Conservation (phyloP, 2,797 vertebrate genomes). For the Acestrorhynchus altus region DNA sequence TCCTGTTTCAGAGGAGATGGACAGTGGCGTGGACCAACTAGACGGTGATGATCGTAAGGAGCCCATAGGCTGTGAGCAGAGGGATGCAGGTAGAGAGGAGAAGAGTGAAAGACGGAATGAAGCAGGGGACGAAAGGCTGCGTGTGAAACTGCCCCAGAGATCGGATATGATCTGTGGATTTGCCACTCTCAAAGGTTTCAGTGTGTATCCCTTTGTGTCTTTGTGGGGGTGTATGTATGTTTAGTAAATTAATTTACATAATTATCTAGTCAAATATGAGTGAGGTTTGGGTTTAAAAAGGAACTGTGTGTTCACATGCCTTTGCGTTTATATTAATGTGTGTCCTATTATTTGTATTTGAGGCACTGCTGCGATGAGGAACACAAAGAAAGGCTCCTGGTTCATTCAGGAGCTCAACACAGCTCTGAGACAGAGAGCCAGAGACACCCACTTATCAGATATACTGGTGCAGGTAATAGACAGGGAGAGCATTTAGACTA, state of each 20-base stretch:
- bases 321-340: neutral
- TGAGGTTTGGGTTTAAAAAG: neutral
- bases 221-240: neutral
- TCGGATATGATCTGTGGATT: slow-evolving; percentile 98
- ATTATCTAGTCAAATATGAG: neutral
- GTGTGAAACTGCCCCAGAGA: slow-evolving; percentile 88
- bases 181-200: slow-evolving; percentile 92
- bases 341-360: slow-evolving; percentile 7
- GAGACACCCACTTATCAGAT: slow-evolving; percentile 90
- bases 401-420: slow-evolving; percentile 90
- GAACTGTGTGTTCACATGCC: neutral
- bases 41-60: slow-evolving; percentile 82
- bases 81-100: slow-evolving; percentile 86
- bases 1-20: slow-evolving; percentile 79
- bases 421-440: slow-evolving; percentile 84
- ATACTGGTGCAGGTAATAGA: slow-evolving; percentile 90
- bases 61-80: slow-evolving; percentile 86
- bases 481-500: neutral
- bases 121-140: slow-evolving; percentile 76
- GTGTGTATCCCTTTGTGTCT: slow-evolving; percentile 49
- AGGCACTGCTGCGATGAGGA: slow-evolving; percentile 94
- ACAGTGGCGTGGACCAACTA: slow-evolving; percentile 90
- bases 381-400: slow-evolving; percentile 96
- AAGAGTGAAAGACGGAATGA: slow-evolving; percentile 62
- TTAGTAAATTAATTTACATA: neutral